Conservation (phyloP, 2,113 vertebrate genomes). For the Equus przewalskii region DNA sequence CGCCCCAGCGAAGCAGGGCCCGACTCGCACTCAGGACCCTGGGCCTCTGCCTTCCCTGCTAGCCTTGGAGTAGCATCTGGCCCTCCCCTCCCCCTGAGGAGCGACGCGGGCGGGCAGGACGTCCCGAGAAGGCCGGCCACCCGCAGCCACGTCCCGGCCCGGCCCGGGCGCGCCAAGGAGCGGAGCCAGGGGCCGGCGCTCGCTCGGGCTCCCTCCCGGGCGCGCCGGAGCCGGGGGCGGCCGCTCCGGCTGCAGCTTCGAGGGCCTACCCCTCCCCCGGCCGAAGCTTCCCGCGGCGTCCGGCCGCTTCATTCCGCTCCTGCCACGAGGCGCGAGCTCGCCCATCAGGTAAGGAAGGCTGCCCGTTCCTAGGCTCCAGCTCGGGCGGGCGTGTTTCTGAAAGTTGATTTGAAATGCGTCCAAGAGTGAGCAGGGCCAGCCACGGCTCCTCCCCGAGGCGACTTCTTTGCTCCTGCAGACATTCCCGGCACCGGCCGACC, state of each 20-base stretch:
- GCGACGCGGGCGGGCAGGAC: slow-evolving; percentile 52
- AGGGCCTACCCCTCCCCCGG: background rate
- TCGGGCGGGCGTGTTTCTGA: slow-evolving; percentile 63
- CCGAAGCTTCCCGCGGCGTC: background rate
- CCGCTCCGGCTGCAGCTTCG: background rate
- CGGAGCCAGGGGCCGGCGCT: slow-evolving; percentile 54
- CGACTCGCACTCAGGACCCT: slow-evolving; percentile 73
- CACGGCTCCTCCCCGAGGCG: slow-evolving; percentile 78
- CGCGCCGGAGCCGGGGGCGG: slow-evolving; percentile 39
- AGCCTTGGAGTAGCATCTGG: background rate
- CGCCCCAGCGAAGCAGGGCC: slow-evolving; percentile 30
- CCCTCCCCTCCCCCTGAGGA: background rate
- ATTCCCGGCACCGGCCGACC: slow-evolving; percentile 62
- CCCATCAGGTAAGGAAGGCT: slow-evolving; percentile 74
- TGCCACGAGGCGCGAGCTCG: background rate
- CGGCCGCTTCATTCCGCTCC: background rate
- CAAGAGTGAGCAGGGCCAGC: slow-evolving; percentile 69
- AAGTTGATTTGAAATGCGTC: slow-evolving; percentile 83
- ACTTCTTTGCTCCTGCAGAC: slow-evolving; percentile 71
- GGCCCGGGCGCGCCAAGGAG: slow-evolving; percentile 58
- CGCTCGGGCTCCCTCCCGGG: slow-evolving; percentile 45
- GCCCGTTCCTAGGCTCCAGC: background rate
- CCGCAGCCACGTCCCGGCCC: slow-evolving; percentile 59
- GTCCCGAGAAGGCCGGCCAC: slow-evolving; percentile 62
- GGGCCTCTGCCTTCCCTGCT: slow-evolving; percentile 14